Evolutionary conservation across 1,140 invertebrate species (phyloP).

Genomic region (Sycobia sp.): DNA sequence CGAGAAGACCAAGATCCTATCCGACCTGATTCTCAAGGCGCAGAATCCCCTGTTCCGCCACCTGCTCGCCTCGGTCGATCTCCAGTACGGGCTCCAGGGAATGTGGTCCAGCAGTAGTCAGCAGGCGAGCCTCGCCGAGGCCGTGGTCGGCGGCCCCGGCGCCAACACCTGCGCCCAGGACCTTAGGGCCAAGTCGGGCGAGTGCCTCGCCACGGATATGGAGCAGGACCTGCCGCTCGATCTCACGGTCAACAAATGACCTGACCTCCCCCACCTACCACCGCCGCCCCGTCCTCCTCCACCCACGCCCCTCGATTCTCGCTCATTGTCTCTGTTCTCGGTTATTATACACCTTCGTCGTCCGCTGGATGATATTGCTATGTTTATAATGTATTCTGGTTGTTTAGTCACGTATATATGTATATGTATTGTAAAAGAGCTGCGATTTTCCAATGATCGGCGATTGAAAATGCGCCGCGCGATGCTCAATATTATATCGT

Average conservation of each 20-base stretch:
- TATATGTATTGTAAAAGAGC: neutral
- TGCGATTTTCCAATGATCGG: neutral
- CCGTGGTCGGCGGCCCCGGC: neutral
- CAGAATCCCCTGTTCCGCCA: constrained; percentile 56
- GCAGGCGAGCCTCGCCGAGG: neutral
- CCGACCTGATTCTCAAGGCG: constrained; percentile 55
- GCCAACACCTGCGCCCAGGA: constrained; percentile 50
- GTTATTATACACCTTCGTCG: neutral
- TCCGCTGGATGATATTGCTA: constrained; percentile 1
- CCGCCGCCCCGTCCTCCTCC: too few species aligned
- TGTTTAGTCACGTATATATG: constrained; percentile 15
- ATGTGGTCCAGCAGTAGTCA: neutral
- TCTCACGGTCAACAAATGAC: constrained; percentile 56
- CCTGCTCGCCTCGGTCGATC: constrained; percentile 51
- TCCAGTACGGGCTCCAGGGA: constrained; percentile 31
- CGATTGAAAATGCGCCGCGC: too few species aligned
- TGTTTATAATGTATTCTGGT: too few species aligned
- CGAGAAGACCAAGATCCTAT: constrained; percentile 57
- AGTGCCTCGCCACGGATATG: constrained; percentile 50
- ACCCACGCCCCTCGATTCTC: neutral
- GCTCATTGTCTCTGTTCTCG: neutral
- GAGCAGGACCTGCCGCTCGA: constrained; percentile 59
- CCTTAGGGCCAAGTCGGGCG: constrained; percentile 48
- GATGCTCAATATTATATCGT: too few species aligned
- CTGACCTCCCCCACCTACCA: neutral